phyloP scores from a whole-genome alignment of 1,140 invertebrate genomes.

The Mycetomoellerius zeteki region DNA sequence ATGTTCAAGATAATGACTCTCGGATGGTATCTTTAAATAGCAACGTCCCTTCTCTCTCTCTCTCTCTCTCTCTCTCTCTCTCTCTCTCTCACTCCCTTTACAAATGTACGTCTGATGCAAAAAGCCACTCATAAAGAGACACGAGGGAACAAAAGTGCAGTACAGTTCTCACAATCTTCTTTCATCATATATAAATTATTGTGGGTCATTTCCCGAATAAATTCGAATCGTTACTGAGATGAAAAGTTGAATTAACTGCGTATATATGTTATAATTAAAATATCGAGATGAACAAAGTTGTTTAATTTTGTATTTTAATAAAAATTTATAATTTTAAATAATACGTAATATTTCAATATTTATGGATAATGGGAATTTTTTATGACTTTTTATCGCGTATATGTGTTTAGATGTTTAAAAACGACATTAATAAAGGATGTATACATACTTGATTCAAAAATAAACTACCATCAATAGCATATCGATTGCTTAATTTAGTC shows the following conservation, averaged over 20 bases:
- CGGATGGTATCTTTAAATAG: slow-evolving; percentile 76
- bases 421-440: background rate
- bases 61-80: background rate
- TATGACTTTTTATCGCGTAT: background rate
- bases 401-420: background rate
- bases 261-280: background rate
- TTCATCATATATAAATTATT: slow-evolving; percentile 25
- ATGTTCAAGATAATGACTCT: slow-evolving; percentile 67
- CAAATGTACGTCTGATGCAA: slow-evolving; percentile 37
- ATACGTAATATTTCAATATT: background rate
- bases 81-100: background rate
- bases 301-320: background rate
- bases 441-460: background rate
- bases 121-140: slow-evolving; percentile 46
- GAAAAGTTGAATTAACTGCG: background rate
- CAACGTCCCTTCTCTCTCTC: slow-evolving; percentile 3
- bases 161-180: background rate
- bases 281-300: background rate
- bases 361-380: background rate
- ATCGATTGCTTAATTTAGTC: slow-evolving; percentile 18
- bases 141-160: background rate
- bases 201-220: slow-evolving; percentile 3
- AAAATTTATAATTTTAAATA: background rate
- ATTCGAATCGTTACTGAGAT: background rate
- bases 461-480: background rate